These are phyloP conservation scores for Xiphydria camelus DNA, from an alignment of 2,888 invertebrate genomes.

Conservation along the genomic window DNA sequence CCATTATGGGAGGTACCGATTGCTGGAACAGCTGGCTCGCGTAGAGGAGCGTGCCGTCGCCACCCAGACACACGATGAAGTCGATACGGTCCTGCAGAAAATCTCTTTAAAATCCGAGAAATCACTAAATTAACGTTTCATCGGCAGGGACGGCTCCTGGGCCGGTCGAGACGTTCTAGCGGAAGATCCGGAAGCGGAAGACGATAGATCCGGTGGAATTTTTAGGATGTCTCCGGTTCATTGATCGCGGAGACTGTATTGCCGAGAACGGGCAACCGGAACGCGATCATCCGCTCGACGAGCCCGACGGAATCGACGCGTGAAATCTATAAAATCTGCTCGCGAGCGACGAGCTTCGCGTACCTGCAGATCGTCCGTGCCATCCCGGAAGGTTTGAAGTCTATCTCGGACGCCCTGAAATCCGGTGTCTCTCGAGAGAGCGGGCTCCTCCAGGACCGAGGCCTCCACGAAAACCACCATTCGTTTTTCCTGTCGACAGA, in stretches of 20 bases:
- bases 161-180: too few species aligned
- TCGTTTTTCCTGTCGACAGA: constrained; percentile 91
- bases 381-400: constrained; percentile 83
- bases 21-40: constrained; percentile 91
- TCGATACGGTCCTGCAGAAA: constrained; percentile 82
- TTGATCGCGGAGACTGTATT: too few species aligned
- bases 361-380: constrained; percentile 83
- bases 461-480: constrained; percentile 96
- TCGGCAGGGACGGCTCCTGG: too few species aligned
- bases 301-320: too few species aligned
- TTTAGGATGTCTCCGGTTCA: too few species aligned
- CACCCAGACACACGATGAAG: constrained; percentile 94
- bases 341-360: too few species aligned
- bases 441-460: constrained; percentile 83
- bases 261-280: too few species aligned
- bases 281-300: too few species aligned
- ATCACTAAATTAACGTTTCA: too few species aligned
- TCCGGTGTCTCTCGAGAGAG: constrained; percentile 73
- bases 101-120: not conserved
- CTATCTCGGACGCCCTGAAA: constrained; percentile 80
- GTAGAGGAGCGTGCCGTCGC: constrained; percentile 94
- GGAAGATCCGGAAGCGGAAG: too few species aligned
- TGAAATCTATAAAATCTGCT: too few species aligned
- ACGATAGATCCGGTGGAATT: too few species aligned
- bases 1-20: constrained; percentile 97